Conservation (phyloP, 2,888 invertebrate species). For the Phlogophora meticulosa region DNA sequence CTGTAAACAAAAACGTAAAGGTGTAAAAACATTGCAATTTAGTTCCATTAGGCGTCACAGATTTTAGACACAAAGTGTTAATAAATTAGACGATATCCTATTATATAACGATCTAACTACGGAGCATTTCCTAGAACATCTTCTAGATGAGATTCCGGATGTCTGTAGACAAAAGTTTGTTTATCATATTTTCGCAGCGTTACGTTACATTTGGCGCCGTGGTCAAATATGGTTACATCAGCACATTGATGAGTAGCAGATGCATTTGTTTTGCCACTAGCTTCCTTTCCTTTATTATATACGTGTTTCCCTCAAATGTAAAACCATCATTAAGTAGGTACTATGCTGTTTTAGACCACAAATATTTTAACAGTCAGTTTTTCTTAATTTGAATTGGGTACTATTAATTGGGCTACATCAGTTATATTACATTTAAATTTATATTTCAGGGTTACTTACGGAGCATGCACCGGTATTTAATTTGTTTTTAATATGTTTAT, state of each 20-base stretch:
- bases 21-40: constrained; percentile 29
- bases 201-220: constrained; percentile 12
- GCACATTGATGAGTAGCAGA: no score
- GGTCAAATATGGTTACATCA: not conserved
- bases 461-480: no score
- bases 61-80: constrained; percentile 38
- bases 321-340: not conserved
- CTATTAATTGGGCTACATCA: not conserved
- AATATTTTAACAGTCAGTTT: constrained; percentile 12
- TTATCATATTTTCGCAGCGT: constrained; percentile 12
- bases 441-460: no score
- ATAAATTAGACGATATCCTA: constrained; percentile 23
- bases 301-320: not conserved
- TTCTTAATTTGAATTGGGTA: not conserved
- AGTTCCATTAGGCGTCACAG: constrained; percentile 1
- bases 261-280: not conserved
- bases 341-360: not conserved
- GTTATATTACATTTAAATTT: no score
- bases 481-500: no score
- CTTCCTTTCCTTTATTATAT: not conserved
- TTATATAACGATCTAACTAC: constrained; percentile 38
- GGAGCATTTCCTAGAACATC: constrained; percentile 10
- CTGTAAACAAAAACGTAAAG: constrained; percentile 69
- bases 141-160: constrained; percentile 21
- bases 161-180: constrained; percentile 22